Evolutionary conservation across 2,797 vertebrate species (phyloP).

Genomic region (Notamacropus eugenii): DNA sequence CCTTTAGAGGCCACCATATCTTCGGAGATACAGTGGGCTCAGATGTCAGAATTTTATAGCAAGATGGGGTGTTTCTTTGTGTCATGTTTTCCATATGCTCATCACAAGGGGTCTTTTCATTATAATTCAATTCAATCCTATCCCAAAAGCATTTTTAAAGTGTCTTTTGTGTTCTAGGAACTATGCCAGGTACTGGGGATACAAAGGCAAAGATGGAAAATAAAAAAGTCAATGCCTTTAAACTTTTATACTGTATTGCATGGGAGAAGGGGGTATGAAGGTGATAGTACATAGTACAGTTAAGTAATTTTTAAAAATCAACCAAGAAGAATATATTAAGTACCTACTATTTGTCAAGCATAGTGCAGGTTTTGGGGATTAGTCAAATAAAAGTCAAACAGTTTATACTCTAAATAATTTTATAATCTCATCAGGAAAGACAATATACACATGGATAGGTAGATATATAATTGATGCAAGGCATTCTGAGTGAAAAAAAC

Average conservation of each 20-base stretch:
- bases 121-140: background rate
- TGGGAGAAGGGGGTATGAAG: too few relatives aligned
- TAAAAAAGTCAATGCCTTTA: background rate
- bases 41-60: background rate
- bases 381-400: background rate
- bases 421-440: background rate
- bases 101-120: background rate
- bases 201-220: background rate
- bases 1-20: background rate
- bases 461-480: background rate
- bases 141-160: background rate
- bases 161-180: background rate
- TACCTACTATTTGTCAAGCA: too few relatives aligned
- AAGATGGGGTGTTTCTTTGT: background rate
- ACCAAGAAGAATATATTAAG: too few relatives aligned
- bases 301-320: background rate
- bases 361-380: background rate
- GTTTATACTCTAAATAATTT: background rate
- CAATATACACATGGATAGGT: too few relatives aligned
- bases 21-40: background rate
- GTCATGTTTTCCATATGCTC: background rate
- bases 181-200: background rate
- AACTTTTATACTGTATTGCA: background rate
- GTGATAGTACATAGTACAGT: background rate
- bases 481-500: background rate